Percentiles rank a stretch among this genome's conserved stretches.
Evolutionary conservation across 2,888 invertebrate species (phyloP).

Genomic region (Lottia gigantea): DNA sequence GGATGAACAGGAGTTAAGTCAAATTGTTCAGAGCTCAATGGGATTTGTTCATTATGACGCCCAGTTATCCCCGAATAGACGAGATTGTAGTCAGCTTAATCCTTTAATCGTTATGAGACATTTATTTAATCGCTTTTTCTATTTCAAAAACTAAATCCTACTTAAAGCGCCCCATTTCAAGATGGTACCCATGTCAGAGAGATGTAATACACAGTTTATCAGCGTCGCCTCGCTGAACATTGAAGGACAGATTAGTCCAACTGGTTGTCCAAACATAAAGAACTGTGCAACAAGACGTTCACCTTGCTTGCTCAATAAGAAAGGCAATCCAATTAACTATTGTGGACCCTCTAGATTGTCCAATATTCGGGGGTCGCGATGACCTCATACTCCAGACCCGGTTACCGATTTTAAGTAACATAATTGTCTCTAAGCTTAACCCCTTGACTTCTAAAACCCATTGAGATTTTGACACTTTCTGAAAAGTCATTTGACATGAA

Average conservation of each 20-base stretch:
- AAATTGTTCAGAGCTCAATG: too few relatives aligned
- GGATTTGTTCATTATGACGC: too few relatives aligned
- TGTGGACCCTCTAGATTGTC: background rate
- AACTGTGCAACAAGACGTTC: background rate
- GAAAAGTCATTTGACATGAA: background rate
- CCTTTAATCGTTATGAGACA: background rate
- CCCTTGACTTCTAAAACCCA: too few relatives aligned
- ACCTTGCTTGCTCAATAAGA: background rate
- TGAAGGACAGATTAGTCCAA: background rate
- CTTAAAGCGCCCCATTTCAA: conserved; percentile 1
- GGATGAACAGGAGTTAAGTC: too few relatives aligned
- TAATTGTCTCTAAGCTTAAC: background rate
- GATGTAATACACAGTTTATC: background rate
- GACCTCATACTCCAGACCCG: background rate
- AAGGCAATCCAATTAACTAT: conserved; percentile 5
- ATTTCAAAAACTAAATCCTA: background rate
- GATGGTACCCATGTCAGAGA: background rate
- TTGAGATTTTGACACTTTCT: background rate
- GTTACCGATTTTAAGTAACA: background rate
- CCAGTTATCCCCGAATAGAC: too few relatives aligned
- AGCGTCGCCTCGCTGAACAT: background rate
- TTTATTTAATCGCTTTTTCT: background rate
- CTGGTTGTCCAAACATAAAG: background rate
- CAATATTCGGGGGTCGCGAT: background rate
- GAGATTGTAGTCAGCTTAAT: too few relatives aligned